Evolutionary conservation across 2,888 invertebrate species (phyloP).

Genomic region (Athalia cordata): DNA sequence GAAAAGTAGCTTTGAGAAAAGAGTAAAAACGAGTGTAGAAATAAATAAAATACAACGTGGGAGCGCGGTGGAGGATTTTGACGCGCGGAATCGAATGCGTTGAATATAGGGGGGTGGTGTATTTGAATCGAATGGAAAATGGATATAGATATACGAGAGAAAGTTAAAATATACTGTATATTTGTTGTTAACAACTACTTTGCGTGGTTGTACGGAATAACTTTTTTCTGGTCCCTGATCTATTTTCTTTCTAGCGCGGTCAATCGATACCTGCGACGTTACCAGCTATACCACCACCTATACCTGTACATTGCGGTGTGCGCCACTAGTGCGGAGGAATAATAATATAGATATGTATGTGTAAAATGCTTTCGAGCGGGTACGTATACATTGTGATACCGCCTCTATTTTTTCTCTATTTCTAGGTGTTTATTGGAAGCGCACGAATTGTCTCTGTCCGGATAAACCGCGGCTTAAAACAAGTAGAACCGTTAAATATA

Average conservation of each 20-base stretch:
- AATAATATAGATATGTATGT: slow-evolving; percentile 12
- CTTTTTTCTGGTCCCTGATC: slow-evolving; percentile 52
- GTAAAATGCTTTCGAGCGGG: not conserved
- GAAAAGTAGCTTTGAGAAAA: no score
- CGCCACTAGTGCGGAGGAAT: slow-evolving; percentile 25
- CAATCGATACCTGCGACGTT: slow-evolving; percentile 56
- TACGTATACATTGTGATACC: not conserved
- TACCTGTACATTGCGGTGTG: slow-evolving; percentile 4
- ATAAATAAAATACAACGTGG: no score
- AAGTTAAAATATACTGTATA: not conserved
- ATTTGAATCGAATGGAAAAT: slow-evolving; percentile 20
- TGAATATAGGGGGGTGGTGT: not conserved
- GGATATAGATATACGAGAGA: not conserved
- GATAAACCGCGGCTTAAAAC: slow-evolving; percentile 13
- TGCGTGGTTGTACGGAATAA: slow-evolving; percentile 41
- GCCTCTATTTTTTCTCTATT: no score
- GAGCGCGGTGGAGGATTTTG: no score
- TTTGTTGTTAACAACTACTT: slow-evolving; percentile 29
- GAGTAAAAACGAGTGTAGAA: not conserved
- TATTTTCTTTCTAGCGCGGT: slow-evolving; percentile 58
- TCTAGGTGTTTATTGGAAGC: no score
- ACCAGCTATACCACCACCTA: slow-evolving; percentile 35
- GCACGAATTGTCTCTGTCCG: no score
- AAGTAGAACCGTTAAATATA: slow-evolving; percentile 39
- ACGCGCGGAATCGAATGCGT: not conserved